Evolutionary conservation across 2,113 vertebrate genomes (phyloP).

Genomic region (Brienomyrus longianalis): DNA sequence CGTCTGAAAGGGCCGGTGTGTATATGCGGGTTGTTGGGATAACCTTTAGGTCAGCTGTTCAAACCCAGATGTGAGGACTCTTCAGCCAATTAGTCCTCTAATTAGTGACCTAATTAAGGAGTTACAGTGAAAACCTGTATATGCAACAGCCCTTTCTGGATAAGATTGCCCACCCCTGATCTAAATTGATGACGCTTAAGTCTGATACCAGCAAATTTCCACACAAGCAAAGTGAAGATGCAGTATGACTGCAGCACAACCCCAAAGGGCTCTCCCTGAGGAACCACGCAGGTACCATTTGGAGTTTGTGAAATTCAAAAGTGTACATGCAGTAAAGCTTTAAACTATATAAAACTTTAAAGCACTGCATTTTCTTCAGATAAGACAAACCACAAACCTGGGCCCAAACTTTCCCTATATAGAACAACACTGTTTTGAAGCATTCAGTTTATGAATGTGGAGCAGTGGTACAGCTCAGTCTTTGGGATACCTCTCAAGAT

Average conservation of each 20-base stretch:
- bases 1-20: too few relatives aligned
- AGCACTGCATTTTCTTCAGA: neutral
- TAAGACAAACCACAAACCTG: neutral
- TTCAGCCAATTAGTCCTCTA: too few relatives aligned
- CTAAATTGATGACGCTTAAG: neutral
- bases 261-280: neutral
- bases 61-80: too few relatives aligned
- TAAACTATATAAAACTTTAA: neutral
- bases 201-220: neutral
- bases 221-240: neutral
- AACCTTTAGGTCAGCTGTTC: too few relatives aligned
- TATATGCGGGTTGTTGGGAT: too few relatives aligned
- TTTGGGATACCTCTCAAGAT: neutral
- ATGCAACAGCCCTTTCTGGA: too few relatives aligned
- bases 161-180: neutral
- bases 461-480: neutral
- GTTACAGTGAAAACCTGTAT: too few relatives aligned
- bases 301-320: neutral
- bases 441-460: neutral
- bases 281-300: neutral
- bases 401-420: neutral
- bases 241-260: neutral
- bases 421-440: neutral
- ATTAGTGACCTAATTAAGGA: too few relatives aligned
- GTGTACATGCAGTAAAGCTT: neutral